Conservation (phyloP, 2,797 vertebrate genomes). For the Microctenopoma stevenorrisi region DNA sequence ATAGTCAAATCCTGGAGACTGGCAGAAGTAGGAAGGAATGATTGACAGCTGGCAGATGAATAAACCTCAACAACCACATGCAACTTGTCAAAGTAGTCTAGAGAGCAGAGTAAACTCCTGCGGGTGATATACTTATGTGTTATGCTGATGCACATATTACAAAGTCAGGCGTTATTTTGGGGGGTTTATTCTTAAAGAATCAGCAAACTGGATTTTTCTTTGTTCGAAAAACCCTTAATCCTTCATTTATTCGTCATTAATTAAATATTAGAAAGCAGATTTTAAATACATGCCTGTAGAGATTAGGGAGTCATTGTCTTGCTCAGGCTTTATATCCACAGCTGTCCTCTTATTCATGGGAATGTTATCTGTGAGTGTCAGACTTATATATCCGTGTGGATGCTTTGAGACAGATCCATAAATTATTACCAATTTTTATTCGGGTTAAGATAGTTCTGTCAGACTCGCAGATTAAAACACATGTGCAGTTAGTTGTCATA, state of each 20-base stretch:
- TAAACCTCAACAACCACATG: slow-evolving; percentile 13
- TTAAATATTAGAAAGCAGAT: not conserved
- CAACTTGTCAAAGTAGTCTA: slow-evolving; percentile 21
- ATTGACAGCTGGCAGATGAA: slow-evolving; percentile 37
- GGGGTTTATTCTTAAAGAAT: slow-evolving; percentile 1
- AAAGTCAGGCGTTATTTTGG: not conserved
- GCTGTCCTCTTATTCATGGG: not conserved
- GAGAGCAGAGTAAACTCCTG: not conserved
- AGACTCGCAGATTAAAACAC: slow-evolving; percentile 29
- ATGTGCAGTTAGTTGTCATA: slow-evolving; percentile 24
- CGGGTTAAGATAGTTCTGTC: slow-evolving; percentile 37
- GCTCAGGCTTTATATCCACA: not conserved
- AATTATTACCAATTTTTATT: slow-evolving; percentile 29
- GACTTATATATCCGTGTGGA: slow-evolving; percentile 6
- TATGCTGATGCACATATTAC: not conserved
- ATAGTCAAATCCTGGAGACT: slow-evolving; percentile 5
- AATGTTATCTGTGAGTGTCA: slow-evolving; percentile 3
- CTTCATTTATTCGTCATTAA: not conserved
- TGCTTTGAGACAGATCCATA: slow-evolving; percentile 6
- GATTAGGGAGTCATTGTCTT: not conserved
- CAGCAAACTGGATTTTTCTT: not conserved
- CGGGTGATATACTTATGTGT: not conserved
- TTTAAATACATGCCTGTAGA: not conserved
- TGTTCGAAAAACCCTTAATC: slow-evolving; percentile 1
- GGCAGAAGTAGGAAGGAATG: slow-evolving; percentile 18